Evolutionary conservation across 2,888 invertebrate species (phyloP).

Genomic region (Dryocosmus kuriphilus): DNA sequence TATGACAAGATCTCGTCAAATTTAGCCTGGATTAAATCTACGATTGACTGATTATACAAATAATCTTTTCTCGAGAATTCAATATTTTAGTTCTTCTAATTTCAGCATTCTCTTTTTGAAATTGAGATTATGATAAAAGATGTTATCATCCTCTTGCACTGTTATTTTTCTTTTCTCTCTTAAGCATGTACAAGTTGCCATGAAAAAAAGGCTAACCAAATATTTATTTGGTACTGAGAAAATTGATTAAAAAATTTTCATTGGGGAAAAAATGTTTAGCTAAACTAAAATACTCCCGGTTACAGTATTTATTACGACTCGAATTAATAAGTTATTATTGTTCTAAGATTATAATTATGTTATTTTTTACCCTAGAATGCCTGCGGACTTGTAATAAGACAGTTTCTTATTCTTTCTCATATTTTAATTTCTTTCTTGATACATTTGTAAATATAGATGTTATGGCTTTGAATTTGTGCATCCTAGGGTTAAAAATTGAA

Average conservation of each 20-base stretch:
- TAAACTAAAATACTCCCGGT: slow-evolving; percentile 18
- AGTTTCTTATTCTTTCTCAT: neutral
- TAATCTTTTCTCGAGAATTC: slow-evolving; percentile 2
- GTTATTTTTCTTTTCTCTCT: neutral
- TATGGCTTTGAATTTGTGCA: neutral
- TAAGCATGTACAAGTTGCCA: neutral
- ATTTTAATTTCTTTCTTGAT: neutral
- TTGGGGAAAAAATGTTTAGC: neutral
- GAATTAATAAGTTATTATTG: slow-evolving; percentile 7
- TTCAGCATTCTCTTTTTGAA: neutral
- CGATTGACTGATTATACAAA: slow-evolving; percentile 79
- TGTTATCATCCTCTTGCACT: neutral
- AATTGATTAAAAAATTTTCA: neutral
- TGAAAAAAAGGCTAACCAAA: neutral
- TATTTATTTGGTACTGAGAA: neutral
- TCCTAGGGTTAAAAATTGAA: neutral
- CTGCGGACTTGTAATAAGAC: neutral
- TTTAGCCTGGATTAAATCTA: slow-evolving; percentile 91
- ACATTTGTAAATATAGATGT: neutral
- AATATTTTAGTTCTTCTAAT: neutral
- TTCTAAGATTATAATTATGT: neutral
- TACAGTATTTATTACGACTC: slow-evolving; percentile 5
- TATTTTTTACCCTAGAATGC: slow-evolving; percentile 4
- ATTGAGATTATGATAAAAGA: slow-evolving; percentile 14
- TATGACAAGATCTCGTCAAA: slow-evolving; percentile 91